Evolutionary conservation across 2,113 vertebrate species (phyloP).

Genomic region (Ornithorhynchus anatinus): DNA sequence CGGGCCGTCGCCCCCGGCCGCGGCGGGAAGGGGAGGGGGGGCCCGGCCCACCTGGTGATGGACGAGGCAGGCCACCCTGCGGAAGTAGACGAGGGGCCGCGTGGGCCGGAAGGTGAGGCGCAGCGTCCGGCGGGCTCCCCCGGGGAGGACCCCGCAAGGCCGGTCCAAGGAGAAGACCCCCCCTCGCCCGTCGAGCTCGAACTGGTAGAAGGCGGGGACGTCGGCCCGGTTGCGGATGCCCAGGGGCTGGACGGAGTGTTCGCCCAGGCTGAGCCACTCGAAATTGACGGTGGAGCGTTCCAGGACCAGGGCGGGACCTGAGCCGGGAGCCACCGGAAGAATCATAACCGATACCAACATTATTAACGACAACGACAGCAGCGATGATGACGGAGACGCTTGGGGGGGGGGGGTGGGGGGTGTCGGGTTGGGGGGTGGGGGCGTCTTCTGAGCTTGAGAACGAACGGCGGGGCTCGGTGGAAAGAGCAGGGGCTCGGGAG

Average conservation of each 20-base stretch:
- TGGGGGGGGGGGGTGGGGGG: too few relatives aligned
- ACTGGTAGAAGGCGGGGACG: constrained; percentile 80
- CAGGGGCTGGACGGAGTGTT: constrained; percentile 49
- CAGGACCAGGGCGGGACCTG: constrained; percentile 83
- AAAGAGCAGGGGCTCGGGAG: too few relatives aligned
- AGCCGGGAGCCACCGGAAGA: background rate
- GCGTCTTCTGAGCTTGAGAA: too few relatives aligned
- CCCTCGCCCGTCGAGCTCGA: constrained; percentile 81
- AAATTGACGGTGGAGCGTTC: constrained; percentile 78
- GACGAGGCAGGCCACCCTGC: constrained; percentile 84
- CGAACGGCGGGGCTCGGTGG: too few relatives aligned
- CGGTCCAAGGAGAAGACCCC: constrained; percentile 85
- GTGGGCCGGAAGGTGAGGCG: constrained; percentile 78
- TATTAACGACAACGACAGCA: too few relatives aligned
- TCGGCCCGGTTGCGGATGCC: constrained; percentile 79
- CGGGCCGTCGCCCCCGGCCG: too few relatives aligned
- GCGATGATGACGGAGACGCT: too few relatives aligned
- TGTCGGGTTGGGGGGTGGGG: too few relatives aligned
- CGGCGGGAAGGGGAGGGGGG: background rate
- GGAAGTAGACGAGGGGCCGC: constrained; percentile 77
- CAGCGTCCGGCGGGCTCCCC: constrained; percentile 66
- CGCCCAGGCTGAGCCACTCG: constrained; percentile 73
- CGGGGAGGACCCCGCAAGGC: constrained; percentile 73
- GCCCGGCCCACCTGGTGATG: constrained; percentile 81
- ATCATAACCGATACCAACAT: too few relatives aligned